phyloP scores from a whole-genome alignment of 2,888 invertebrate species.

The Acanthosepion esculentum region DNA sequence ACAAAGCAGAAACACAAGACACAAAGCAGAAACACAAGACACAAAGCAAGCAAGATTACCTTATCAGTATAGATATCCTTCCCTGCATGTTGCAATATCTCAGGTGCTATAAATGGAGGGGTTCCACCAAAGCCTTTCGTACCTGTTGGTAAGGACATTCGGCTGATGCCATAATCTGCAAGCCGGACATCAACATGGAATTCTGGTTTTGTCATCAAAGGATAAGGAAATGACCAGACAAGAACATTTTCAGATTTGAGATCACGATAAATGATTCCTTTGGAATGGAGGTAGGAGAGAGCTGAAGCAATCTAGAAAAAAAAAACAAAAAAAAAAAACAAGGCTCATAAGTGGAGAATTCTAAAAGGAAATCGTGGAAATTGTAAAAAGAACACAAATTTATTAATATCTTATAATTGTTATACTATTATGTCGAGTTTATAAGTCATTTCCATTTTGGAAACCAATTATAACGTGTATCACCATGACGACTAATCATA shows the following conservation, averaged over 20 bases:
- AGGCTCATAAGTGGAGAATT: background rate
- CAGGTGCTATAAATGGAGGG: constrained; percentile 97
- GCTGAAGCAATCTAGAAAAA: constrained; percentile 85
- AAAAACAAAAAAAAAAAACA: constrained; percentile 40
- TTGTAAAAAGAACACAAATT: background rate
- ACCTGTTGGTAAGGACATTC: constrained; percentile 81
- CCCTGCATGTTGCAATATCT: constrained; percentile 97
- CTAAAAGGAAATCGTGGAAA: background rate
- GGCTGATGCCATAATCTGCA: constrained; percentile 91
- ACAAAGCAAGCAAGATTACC: constrained; percentile 79
- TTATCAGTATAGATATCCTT: constrained; percentile 99
- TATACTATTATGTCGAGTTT: no score
- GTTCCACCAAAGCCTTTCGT: constrained; percentile 99
- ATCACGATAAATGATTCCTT: constrained; percentile 92
- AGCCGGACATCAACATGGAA: constrained; percentile 83
- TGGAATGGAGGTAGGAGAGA: constrained; percentile 93
- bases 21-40: background rate
- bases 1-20: background rate
- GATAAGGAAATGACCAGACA: constrained; percentile 95
- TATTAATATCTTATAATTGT: background rate
- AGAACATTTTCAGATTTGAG: constrained; percentile 97
- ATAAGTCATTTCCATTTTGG: no score
- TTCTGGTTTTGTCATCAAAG: constrained; percentile 79
- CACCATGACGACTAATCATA: no score
- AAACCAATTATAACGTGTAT: no score